Evolutionary conservation across 2,113 vertebrate species (phyloP).

Genomic region (Malurus melanocephalus): DNA sequence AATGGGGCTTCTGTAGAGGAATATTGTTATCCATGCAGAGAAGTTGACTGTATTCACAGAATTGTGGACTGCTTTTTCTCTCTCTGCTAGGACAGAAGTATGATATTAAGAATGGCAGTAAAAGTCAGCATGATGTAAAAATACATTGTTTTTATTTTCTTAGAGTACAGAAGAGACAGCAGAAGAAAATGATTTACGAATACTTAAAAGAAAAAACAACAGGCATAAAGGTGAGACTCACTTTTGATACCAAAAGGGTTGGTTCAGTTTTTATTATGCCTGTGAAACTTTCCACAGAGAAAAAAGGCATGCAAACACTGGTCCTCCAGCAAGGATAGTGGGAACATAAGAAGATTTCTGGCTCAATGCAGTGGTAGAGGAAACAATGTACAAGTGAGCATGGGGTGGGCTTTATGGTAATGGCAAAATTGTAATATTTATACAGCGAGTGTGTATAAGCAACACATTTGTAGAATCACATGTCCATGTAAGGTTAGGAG

Average conservation of each 20-base stretch:
- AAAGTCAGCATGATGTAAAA: not conserved
- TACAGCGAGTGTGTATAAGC: not conserved
- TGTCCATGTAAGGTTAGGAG: not conserved
- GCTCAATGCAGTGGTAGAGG: not conserved
- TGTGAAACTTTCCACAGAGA: not conserved
- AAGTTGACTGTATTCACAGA: not conserved
- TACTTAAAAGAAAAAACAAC: slow-evolving; percentile 30
- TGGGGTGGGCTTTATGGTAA: not conserved
- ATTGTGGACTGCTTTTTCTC: not conserved
- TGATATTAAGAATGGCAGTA: not conserved
- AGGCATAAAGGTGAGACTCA: slow-evolving; percentile 45
- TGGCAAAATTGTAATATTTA: not conserved
- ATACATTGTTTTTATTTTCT: not conserved
- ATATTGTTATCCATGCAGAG: not conserved
- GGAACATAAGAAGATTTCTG: not conserved
- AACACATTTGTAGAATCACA: not conserved
- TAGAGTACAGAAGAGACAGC: slow-evolving; percentile 37
- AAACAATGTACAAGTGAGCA: not conserved
- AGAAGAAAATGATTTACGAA: slow-evolving; percentile 16
- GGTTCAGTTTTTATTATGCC: not conserved
- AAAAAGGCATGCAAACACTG: not conserved
- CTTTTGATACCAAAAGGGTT: not conserved
- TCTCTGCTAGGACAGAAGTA: not conserved
- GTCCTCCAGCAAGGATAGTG: not conserved
- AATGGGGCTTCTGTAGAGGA: not conserved